A percentile compares a stretch with the other conserved stretches of the same genome.
Conservation (phyloP, 1,140 invertebrate genomes). For the Papilio aristodemus region DNA sequence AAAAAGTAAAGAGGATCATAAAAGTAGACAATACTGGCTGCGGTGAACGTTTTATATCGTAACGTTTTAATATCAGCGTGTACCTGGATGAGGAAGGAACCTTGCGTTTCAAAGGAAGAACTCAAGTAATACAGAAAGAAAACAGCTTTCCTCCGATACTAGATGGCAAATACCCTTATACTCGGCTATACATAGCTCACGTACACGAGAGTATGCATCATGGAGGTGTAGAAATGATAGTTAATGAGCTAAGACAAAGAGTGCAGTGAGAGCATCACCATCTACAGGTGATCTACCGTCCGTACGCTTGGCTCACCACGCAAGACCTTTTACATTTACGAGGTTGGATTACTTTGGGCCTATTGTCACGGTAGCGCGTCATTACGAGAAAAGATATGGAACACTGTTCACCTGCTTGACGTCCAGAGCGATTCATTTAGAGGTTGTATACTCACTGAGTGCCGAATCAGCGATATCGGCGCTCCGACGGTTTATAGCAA, state of each 20-base stretch:
- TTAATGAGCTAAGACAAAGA: not conserved
- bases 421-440: not conserved
- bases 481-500: too few species aligned
- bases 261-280: not conserved
- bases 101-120: too few species aligned
- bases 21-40: too few species aligned
- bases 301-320: too few species aligned
- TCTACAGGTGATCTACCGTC: not conserved
- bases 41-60: too few species aligned
- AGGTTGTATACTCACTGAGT: not conserved
- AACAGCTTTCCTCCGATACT: not conserved
- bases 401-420: not conserved
- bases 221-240: slow-evolving; percentile 5
- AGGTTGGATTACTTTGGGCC: not conserved
- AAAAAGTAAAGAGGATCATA: too few species aligned
- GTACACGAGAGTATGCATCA: slow-evolving; percentile 24
- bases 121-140: too few species aligned
- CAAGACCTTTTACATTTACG: too few species aligned
- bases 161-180: not conserved
- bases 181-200: not conserved
- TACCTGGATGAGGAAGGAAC: too few species aligned
- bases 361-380: not conserved
- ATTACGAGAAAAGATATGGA: not conserved
- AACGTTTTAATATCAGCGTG: too few species aligned
- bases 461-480: too few species aligned